Evolutionary conservation across 2,797 vertebrate species (phyloP).

Genomic region (Nyctalus aviator): DNA sequence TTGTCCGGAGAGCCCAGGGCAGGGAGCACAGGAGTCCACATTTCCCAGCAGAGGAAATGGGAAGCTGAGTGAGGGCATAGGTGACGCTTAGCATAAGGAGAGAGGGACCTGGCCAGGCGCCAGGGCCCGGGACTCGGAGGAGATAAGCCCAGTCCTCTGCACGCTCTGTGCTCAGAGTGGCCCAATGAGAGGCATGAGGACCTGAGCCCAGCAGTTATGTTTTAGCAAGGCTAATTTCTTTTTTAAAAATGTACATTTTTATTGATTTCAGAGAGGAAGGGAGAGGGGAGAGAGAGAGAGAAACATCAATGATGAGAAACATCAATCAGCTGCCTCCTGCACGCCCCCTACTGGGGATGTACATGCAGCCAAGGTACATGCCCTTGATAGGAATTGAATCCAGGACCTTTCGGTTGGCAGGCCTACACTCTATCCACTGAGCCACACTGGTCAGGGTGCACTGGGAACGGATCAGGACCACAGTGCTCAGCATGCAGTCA

Average conservation of each 20-base stretch:
- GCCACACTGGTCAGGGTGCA: too few species aligned
- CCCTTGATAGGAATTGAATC: too few species aligned
- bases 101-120: neutral
- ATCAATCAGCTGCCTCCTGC: too few species aligned
- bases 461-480: neutral
- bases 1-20: neutral
- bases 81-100: neutral
- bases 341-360: too few species aligned
- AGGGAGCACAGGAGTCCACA: neutral
- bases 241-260: too few species aligned
- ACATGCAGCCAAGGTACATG: too few species aligned
- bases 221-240: neutral
- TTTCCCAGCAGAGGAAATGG: neutral
- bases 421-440: too few species aligned
- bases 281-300: too few species aligned
- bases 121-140: neutral
- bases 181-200: neutral
- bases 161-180: neutral
- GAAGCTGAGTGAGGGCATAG: neutral
- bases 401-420: too few species aligned
- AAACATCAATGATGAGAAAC: too few species aligned
- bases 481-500: neutral
- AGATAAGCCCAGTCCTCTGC: rapidly evolving
- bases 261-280: too few species aligned
- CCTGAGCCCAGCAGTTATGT: neutral